These are phyloP conservation scores for Atta colombica DNA, from an alignment of 1,140 invertebrate species.

Conservation along the genomic window DNA sequence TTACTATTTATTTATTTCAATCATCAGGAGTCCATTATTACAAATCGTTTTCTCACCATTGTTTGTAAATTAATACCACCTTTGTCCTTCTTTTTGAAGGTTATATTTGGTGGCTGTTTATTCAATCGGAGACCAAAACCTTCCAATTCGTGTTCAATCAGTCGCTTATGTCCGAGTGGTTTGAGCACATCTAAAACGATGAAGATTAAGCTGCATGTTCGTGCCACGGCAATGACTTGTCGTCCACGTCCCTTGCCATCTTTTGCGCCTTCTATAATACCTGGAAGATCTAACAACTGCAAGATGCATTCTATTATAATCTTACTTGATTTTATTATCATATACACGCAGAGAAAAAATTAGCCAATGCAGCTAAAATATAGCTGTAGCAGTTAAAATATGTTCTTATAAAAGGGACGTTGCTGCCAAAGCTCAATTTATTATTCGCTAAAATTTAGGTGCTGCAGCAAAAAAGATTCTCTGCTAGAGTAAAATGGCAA, in stretches of 20 bases:
- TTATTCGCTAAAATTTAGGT: too few species aligned
- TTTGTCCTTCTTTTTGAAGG: conserved; percentile 99
- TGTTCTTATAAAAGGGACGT: too few species aligned
- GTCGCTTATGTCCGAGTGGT: conserved; percentile 97
- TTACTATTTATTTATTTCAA: too few species aligned
- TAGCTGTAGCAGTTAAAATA: too few species aligned
- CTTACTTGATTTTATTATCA: conserved; percentile 33
- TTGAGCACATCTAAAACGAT: conserved; percentile 99
- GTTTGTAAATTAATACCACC: conserved; percentile 96
- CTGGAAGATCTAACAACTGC: conserved; percentile 98
- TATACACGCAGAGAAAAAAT: background rate
- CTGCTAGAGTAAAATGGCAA: too few species aligned
- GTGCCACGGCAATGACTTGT: conserved; percentile 99
- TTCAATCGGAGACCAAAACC: conserved; percentile 99
- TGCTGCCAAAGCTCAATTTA: too few species aligned
- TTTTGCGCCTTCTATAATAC: conserved; percentile 99
- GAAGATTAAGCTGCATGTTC: conserved; percentile 99
- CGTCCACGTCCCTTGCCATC: conserved; percentile 99
- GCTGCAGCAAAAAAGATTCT: too few species aligned
- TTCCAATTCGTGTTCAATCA: conserved; percentile 99
- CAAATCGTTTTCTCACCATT: conserved; percentile 88
- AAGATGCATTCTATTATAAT: conserved; percentile 71
- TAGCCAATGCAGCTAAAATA: too few species aligned
- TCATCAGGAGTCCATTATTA: too few species aligned
- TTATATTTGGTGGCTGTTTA: conserved; percentile 98